Conservation (phyloP, 2,888 invertebrate species). For the Mesorhabditis spiculigera region DNA sequence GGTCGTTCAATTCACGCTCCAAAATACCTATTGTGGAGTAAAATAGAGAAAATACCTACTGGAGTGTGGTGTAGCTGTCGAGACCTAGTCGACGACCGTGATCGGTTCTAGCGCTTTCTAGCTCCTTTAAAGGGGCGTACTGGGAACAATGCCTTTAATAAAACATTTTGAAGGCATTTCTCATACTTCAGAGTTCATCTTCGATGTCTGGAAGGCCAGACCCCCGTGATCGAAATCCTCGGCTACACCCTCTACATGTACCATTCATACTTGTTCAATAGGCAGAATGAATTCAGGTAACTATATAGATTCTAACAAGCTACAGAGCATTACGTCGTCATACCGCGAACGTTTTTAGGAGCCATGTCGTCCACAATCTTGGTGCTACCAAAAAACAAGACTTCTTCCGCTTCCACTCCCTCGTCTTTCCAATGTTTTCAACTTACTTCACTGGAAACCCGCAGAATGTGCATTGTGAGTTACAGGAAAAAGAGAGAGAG, state of each 20-base stretch:
- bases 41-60: no score
- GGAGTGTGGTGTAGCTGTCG: no score
- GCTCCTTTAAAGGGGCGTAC: no score
- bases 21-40: no score
- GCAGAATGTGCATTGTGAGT: neutral
- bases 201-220: neutral
- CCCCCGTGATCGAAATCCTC: neutral
- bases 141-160: no score
- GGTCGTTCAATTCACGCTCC: no score
- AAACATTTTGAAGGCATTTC: no score
- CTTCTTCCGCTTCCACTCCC: neutral
- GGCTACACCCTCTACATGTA: neutral
- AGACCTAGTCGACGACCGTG: no score
- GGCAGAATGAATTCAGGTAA: neutral
- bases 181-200: neutral
- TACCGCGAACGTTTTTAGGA: no score
- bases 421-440: neutral
- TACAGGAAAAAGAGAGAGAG: neutral
- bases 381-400: neutral
- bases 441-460: neutral
- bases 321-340: no score
- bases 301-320: no score
- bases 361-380: neutral
- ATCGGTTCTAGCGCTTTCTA: no score
- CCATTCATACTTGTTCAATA: neutral